Evolutionary conservation across 2,113 vertebrate species (phyloP).

Genomic region (Dolichotis patagonum): DNA sequence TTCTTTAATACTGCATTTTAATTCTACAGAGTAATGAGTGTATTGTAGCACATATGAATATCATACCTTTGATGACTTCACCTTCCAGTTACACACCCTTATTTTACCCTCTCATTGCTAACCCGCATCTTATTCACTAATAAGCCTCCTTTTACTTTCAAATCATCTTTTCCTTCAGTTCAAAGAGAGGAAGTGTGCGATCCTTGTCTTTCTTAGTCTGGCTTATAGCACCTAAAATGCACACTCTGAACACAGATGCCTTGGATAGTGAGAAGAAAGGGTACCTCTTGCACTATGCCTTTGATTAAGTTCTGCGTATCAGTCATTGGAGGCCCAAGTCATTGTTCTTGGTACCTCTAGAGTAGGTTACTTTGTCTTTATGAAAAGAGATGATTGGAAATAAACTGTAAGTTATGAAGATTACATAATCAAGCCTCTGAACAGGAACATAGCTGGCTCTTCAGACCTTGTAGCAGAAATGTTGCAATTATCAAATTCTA

Average conservation of each 20-base stretch:
- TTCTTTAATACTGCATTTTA: neutral
- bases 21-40: neutral
- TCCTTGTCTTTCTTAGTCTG: neutral
- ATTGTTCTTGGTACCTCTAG: neutral
- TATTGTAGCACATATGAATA: no score
- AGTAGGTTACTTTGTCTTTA: neutral
- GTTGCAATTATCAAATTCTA: neutral
- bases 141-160: no score
- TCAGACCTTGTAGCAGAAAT: neutral
- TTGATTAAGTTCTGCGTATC: neutral
- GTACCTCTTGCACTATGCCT: neutral
- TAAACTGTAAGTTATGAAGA: neutral
- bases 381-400: neutral
- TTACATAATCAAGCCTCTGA: neutral
- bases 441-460: neutral
- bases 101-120: neutral
- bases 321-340: neutral
- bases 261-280: neutral
- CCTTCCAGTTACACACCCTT: rapidly evolving
- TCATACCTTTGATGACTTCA: neutral
- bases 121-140: neutral
- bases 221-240: neutral
- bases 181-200: neutral
- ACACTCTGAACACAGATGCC: neutral
- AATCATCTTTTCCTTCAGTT: neutral